These are phyloP conservation scores for Glandiceps talaboti DNA, from an alignment of 53 echinoderm and acorn worm species.

Conservation along the genomic window DNA sequence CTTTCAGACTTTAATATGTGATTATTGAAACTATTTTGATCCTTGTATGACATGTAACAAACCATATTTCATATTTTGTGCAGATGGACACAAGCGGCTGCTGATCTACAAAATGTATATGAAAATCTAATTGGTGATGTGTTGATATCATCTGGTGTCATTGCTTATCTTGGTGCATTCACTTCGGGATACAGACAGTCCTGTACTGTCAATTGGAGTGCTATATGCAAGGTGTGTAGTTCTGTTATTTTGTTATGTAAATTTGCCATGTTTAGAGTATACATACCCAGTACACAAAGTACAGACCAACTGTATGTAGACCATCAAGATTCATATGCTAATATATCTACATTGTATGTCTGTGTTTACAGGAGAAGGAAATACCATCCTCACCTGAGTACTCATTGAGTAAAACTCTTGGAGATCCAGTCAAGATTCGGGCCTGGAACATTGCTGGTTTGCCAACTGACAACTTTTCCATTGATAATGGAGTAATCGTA, in stretches of 20 bases:
- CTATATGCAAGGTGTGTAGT: constrained; percentile 54
- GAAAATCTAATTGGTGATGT: constrained; percentile 98
- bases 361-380: constrained; percentile 55
- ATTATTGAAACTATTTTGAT: too few relatives aligned
- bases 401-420: constrained; percentile 85
- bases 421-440: constrained; percentile 97
- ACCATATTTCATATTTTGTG: too few relatives aligned
- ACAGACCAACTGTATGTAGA: too few relatives aligned
- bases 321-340: too few relatives aligned
- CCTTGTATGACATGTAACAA: too few relatives aligned
- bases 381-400: constrained; percentile 83
- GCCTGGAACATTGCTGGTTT: constrained; percentile 99
- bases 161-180: constrained; percentile 94
- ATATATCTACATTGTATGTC: too few relatives aligned
- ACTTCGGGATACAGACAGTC: constrained; percentile 58
- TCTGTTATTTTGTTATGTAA: too few relatives aligned
- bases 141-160: constrained; percentile 93
- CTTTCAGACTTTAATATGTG: too few relatives aligned
- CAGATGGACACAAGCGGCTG: constrained; percentile 94
- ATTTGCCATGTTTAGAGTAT: too few relatives aligned
- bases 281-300: too few relatives aligned
- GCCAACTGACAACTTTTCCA: constrained; percentile 93
- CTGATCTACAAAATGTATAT: constrained; percentile 69
- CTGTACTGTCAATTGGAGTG: constrained; percentile 80
- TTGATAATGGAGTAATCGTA: constrained; percentile 97